Percentiles rank a stretch among this genome's conserved stretches.
These are phyloP conservation scores for Stenchaetothrips biformis DNA, from an alignment of 2,888 invertebrate species.

Conservation along the genomic window DNA sequence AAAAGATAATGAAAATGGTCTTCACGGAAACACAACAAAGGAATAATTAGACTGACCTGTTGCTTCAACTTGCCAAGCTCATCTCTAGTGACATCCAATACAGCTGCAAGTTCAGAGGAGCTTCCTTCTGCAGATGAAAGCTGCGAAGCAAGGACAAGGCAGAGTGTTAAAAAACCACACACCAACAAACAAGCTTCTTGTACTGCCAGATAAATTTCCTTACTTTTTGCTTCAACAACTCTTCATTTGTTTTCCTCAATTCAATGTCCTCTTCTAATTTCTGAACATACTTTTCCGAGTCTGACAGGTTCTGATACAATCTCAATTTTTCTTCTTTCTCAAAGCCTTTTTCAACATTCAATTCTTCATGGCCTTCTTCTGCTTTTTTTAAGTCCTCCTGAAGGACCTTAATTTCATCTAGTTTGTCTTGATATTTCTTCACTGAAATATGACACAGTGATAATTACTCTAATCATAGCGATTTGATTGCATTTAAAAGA, in stretches of 20 bases:
- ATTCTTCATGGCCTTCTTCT: not conserved
- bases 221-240: not conserved
- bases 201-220: not conserved
- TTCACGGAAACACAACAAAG: not conserved
- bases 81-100: not conserved
- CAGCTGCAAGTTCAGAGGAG: not conserved
- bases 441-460: not conserved
- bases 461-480: not conserved
- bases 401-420: not conserved
- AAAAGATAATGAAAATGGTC: not conserved
- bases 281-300: not conserved
- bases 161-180: not conserved
- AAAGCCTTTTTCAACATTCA: not conserved
- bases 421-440: not conserved
- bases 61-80: not conserved
- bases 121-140: not conserved
- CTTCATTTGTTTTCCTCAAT: not conserved
- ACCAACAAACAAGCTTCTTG: too few species aligned
- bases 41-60: not conserved
- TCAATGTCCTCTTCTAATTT: not conserved
- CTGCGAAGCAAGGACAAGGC: not conserved
- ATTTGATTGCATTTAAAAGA: not conserved
- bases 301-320: not conserved
- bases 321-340: not conserved
- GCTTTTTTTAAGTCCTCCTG: not conserved